Percentiles rank a stretch among this genome's conserved stretches.
Conservation (phyloP, 2,113 vertebrate species). For the Lucifuga dentata region DNA sequence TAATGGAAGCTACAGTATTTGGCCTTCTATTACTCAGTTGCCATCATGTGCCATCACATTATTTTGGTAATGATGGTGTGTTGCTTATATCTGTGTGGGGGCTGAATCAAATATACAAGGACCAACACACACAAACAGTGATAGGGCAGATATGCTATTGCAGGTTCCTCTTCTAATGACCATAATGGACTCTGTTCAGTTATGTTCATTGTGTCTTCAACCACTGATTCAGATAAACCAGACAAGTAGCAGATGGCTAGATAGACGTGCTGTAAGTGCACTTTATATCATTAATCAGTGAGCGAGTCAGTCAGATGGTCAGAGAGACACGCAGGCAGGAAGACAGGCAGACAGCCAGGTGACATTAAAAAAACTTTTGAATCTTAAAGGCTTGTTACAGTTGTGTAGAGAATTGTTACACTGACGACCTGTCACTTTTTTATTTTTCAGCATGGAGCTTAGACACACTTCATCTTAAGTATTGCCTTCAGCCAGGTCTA, state of each 20-base stretch:
- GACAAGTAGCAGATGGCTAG: conserved; percentile 17
- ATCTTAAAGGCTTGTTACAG: too few species aligned
- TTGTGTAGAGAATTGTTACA: neutral
- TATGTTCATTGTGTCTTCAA: conserved; percentile 22
- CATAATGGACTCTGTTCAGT: conserved; percentile 30
- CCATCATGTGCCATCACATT: conserved; percentile 32
- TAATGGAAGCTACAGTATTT: conserved; percentile 4
- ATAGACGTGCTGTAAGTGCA: too few species aligned
- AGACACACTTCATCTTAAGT: neutral
- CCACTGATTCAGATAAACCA: conserved; percentile 8
- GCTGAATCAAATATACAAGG: conserved; percentile 20
- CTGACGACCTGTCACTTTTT: neutral
- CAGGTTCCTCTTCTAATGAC: conserved; percentile 18
- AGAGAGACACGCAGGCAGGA: neutral
- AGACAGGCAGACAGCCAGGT: neutral
- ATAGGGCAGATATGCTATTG: neutral
- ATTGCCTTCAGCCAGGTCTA: neutral
- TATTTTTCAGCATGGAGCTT: conserved; percentile 1
- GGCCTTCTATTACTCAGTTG: neutral
- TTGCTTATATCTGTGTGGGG: conserved; percentile 12
- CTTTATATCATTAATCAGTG: conserved; percentile 3
- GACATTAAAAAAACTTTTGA: too few species aligned
- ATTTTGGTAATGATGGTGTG: conserved; percentile 22
- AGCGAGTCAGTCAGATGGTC: neutral
- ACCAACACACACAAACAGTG: conserved; percentile 9